phyloP scores from a whole-genome alignment of 2,888 invertebrate genomes.

The Brachyptera putata region DNA sequence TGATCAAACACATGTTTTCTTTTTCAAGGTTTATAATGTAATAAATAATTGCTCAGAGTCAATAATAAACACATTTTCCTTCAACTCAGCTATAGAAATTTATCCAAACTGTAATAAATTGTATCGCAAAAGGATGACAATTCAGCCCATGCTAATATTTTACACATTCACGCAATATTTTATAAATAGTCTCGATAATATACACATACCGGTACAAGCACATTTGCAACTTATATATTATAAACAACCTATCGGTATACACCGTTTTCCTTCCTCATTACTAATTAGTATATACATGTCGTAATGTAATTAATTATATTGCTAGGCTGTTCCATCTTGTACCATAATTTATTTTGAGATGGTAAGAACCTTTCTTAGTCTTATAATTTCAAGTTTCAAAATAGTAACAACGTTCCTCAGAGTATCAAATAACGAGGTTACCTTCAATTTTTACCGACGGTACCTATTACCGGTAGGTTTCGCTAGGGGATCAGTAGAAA shows the following conservation, averaged over 20 bases:
- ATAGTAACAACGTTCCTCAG: slow-evolving; percentile 17
- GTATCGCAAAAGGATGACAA: slow-evolving; percentile 25
- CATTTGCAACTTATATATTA: slow-evolving; percentile 10
- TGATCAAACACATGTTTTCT: not conserved
- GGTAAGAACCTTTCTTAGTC: slow-evolving; percentile 11
- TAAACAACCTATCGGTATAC: slow-evolving; percentile 9
- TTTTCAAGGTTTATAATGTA: slow-evolving; percentile 20
- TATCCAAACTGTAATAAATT: slow-evolving; percentile 33
- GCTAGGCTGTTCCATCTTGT: slow-evolving; percentile 24
- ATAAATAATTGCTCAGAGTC: slow-evolving; percentile 13
- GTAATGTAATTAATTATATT: slow-evolving; percentile 22
- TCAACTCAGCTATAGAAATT: slow-evolving; percentile 35
- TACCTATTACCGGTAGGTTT: no score
- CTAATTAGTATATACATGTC: no score
- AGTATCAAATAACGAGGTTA: slow-evolving; percentile 19
- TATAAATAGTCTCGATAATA: slow-evolving; percentile 28
- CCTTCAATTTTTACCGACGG: no score
- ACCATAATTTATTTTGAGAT: slow-evolving; percentile 17
- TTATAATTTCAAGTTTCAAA: slow-evolving; percentile 16
- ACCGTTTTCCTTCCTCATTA: not conserved
- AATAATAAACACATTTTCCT: slow-evolving; percentile 22
- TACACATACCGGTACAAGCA: slow-evolving; percentile 16
- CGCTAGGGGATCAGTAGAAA: no score
- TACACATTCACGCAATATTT: slow-evolving; percentile 5
- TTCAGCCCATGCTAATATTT: slow-evolving; percentile 2